Conservation (phyloP, 2,888 invertebrate species). For the Schizotus pectinicornis region DNA sequence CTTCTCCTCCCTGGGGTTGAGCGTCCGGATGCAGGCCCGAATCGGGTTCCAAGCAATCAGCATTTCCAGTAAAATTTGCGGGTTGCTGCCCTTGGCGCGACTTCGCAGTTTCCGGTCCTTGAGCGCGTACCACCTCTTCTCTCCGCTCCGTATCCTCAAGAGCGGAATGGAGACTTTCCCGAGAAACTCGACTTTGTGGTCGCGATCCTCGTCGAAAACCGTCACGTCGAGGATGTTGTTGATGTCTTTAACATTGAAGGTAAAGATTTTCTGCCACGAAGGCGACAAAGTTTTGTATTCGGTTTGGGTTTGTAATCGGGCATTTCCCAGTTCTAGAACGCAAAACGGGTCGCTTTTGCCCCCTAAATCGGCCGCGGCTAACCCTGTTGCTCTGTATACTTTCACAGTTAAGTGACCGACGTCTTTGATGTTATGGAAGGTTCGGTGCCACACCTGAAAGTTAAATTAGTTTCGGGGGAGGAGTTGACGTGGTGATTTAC, state of each 20-base stretch:
- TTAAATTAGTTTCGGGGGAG: slow-evolving; percentile 26
- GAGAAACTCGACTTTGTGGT: slow-evolving; percentile 97
- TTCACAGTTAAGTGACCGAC: slow-evolving; percentile 95
- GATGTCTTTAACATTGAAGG: slow-evolving; percentile 96
- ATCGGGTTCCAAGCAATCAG: slow-evolving; percentile 91
- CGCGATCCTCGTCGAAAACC: slow-evolving; percentile 96
- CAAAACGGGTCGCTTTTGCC: slow-evolving; percentile 99
- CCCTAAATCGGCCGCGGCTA: slow-evolving; percentile 94
- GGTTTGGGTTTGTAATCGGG: slow-evolving; percentile 95
- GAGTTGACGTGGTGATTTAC: slow-evolving; percentile 57
- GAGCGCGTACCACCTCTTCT: slow-evolving; percentile 93
- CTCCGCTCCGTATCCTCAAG: slow-evolving; percentile 84
- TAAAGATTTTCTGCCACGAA: slow-evolving; percentile 98
- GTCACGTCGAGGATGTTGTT: slow-evolving; percentile 93
- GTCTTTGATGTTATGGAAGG: slow-evolving; percentile 78
- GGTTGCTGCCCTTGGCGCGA: slow-evolving; percentile 89
- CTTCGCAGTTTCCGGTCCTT: slow-evolving; percentile 93
- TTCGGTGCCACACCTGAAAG: slow-evolving; percentile 69
- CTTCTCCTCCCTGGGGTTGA: slow-evolving; percentile 95
- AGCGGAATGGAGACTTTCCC: slow-evolving; percentile 84
- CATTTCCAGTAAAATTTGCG: slow-evolving; percentile 91
- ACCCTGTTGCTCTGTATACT: slow-evolving; percentile 83
- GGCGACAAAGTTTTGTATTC: slow-evolving; percentile 97
- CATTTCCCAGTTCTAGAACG: slow-evolving; percentile 93
- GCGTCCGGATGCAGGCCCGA: slow-evolving; percentile 88